Percentiles rank a stretch among this genome's conserved stretches.
Evolutionary conservation across 2,888 invertebrate genomes (phyloP).

Genomic region (Dione juno): DNA sequence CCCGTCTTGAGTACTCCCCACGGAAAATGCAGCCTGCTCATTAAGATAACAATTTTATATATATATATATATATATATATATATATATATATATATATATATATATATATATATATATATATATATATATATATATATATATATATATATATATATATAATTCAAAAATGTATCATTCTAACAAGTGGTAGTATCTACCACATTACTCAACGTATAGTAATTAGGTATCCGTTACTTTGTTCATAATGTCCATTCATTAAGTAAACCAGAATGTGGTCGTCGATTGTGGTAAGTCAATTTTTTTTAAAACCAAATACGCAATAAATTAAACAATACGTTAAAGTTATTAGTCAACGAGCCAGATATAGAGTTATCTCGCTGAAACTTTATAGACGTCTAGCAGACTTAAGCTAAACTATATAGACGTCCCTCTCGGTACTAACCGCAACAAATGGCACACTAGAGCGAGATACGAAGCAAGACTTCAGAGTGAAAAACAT

Average conservation of each 20-base stretch:
- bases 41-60: constrained; percentile 1
- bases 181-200: neutral
- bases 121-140: neutral
- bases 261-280: constrained; percentile 7
- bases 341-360: constrained; percentile 19
- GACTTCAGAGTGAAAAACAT: constrained; percentile 74
- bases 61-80: neutral
- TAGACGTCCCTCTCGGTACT: constrained; percentile 58
- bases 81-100: neutral
- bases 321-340: constrained; percentile 25
- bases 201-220: neutral
- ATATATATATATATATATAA: neutral
- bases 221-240: constrained; percentile 5
- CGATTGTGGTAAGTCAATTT: constrained; percentile 22
- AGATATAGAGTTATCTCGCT: constrained; percentile 23
- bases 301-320: constrained; percentile 34
- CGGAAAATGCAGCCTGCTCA: constrained; percentile 37
- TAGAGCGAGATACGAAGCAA: constrained; percentile 62
- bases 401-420: constrained; percentile 44
- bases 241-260: constrained; percentile 29
- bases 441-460: constrained; percentile 53
- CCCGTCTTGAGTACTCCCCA: constrained; percentile 54
- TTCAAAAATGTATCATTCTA: neutral
- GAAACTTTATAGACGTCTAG: constrained; percentile 35
- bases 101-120: neutral